These are phyloP conservation scores for Brachionus rotundiformis DNA, from an alignment of 1,140 invertebrate species.

Conservation along the genomic window DNA sequence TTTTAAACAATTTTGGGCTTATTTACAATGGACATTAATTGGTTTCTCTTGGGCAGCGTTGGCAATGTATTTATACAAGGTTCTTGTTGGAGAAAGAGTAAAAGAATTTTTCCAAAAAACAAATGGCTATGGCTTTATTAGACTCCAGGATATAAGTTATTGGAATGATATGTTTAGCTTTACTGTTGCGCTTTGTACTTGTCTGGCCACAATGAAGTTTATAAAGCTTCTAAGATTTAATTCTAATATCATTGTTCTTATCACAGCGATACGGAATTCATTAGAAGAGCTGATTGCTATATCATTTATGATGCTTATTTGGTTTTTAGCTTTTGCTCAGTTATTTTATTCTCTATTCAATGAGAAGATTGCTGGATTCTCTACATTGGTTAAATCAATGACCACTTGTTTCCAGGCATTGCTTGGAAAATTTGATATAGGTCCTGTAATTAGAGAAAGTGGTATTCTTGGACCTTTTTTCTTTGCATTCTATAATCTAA, in stretches of 20 bases:
- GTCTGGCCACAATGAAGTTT: conserved; percentile 44
- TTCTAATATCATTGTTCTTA: background rate
- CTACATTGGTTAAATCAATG: conserved; percentile 58
- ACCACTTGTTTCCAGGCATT: conserved; percentile 39
- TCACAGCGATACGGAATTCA: background rate
- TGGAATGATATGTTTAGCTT: conserved; percentile 40
- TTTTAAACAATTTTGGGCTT: conserved; percentile 65
- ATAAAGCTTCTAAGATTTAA: conserved; percentile 51
- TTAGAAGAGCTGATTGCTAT: conserved; percentile 9
- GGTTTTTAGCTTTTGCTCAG: conserved; percentile 63
- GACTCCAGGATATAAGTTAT: conserved; percentile 14
- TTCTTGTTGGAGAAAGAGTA: conserved; percentile 60
- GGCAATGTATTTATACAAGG: conserved; percentile 63
- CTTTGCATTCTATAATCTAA: conserved; percentile 55
- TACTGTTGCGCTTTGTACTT: conserved; percentile 12
- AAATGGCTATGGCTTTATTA: conserved; percentile 66
- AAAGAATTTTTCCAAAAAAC: conserved; percentile 63
- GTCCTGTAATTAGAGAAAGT: conserved; percentile 15
- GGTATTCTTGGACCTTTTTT: conserved; percentile 53
- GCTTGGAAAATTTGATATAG: conserved; percentile 50
- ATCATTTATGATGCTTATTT: conserved; percentile 60
- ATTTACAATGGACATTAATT: conserved; percentile 63
- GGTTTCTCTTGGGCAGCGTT: conserved; percentile 61
- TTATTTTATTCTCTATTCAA: conserved; percentile 13
- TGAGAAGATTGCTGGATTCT: conserved; percentile 58